Conservation (phyloP, 2,113 vertebrate genomes). For the Anarhynchus alexandrinus region DNA sequence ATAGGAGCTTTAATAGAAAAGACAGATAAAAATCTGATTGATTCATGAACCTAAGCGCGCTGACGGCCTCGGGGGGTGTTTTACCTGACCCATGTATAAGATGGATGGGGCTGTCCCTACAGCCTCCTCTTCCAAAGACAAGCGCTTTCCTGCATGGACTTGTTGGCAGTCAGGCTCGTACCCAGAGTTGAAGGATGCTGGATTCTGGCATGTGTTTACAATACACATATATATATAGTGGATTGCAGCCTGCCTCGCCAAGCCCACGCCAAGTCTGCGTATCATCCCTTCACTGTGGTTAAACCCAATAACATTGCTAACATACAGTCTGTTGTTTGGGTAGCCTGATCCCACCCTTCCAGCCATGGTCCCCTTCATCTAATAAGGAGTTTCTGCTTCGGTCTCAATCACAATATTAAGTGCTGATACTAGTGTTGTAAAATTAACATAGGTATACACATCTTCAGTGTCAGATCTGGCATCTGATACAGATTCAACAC, state of each 20-base stretch:
- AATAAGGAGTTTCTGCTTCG: background rate
- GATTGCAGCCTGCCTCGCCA: background rate
- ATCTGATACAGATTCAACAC: background rate
- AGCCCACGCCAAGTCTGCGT: accelerated
- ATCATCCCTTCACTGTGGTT: background rate
- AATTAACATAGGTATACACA: background rate
- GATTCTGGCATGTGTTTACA: background rate
- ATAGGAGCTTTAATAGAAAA: background rate
- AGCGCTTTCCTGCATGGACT: background rate
- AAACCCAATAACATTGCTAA: background rate
- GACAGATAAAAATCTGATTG: background rate
- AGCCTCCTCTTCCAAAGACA: background rate
- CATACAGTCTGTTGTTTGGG: no score
- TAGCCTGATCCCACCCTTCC: background rate
- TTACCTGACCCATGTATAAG: background rate
- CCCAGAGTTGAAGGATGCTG: accelerated
- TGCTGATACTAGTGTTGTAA: background rate
- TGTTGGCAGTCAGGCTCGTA: background rate
- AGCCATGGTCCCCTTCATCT: background rate
- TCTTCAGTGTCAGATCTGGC: background rate
- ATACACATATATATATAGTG: accelerated
- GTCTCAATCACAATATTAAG: background rate
- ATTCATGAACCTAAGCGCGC: background rate
- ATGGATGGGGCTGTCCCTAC: background rate
- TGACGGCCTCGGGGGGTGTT: background rate